phyloP scores from a whole-genome alignment of 1,140 invertebrate genomes.

The Leptoteleia sp. region DNA sequence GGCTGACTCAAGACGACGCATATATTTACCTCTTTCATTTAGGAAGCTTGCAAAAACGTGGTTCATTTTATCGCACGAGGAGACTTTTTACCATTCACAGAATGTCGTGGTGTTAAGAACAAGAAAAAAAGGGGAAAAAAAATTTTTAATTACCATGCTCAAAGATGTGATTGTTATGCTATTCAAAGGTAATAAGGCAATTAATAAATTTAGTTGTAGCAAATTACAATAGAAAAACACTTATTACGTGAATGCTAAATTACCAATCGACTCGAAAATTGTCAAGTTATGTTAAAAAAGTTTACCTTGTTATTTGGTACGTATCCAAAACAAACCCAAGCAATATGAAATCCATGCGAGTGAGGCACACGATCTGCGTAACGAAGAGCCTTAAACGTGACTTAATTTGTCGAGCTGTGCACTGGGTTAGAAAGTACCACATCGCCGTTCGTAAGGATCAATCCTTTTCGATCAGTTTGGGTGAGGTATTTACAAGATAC shows the following conservation, averaged over 20 bases:
- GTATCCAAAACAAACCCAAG: slow-evolving; percentile 63
- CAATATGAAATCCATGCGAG: slow-evolving; percentile 61
- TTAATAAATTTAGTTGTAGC: slow-evolving; percentile 27
- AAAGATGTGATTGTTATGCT: slow-evolving; percentile 2
- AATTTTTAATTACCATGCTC: slow-evolving; percentile 46
- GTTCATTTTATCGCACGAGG: slow-evolving; percentile 6
- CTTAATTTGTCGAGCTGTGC: slow-evolving; percentile 50
- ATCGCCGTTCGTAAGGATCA: slow-evolving; percentile 42
- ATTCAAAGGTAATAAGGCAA: slow-evolving; percentile 16
- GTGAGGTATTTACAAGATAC: slow-evolving; percentile 59
- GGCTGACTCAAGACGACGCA: slow-evolving; percentile 2
- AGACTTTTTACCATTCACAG: neutral
- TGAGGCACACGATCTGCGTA: slow-evolving; percentile 60
- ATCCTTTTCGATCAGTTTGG: slow-evolving; percentile 35
- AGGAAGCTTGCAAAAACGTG: slow-evolving; percentile 3
- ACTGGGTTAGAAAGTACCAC: slow-evolving; percentile 55
- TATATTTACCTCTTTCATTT: neutral
- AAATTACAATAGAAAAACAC: slow-evolving; percentile 35
- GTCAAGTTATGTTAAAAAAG: no score
- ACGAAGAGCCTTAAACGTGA: slow-evolving; percentile 67
- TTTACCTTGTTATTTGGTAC: slow-evolving; percentile 48
- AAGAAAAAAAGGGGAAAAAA: no score
- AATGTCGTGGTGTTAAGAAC: slow-evolving; percentile 20
- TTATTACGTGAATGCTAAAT: slow-evolving; percentile 30
- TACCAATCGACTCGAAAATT: slow-evolving; percentile 36